These are phyloP conservation scores for Sebastes taczanowskii DNA, from an alignment of 2,797 vertebrate species.

Conservation along the genomic window DNA sequence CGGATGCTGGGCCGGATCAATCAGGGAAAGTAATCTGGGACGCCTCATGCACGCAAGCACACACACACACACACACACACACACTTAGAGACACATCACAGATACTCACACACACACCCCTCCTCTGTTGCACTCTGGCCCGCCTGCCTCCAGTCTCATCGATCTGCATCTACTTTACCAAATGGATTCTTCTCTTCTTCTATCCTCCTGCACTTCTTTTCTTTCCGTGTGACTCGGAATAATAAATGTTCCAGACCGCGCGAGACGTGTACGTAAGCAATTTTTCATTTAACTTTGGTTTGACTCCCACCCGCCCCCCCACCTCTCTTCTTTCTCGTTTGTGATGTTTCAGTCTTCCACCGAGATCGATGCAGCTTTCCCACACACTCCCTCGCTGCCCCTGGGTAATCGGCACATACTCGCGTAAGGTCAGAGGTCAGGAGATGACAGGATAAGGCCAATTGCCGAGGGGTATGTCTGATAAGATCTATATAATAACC, in stretches of 20 bases:
- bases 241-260: slow-evolving; percentile 77
- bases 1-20: slow-evolving; percentile 82
- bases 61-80: slow-evolving; percentile 39
- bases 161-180: slow-evolving; percentile 87
- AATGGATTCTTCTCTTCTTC: slow-evolving; percentile 82
- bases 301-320: slow-evolving; percentile 35
- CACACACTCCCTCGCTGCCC: slow-evolving; percentile 32
- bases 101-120: slow-evolving; percentile 28
- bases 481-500: slow-evolving; percentile 14
- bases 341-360: slow-evolving; percentile 50
- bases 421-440: slow-evolving; percentile 53
- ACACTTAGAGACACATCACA: slow-evolving; percentile 12
- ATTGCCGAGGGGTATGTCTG: slow-evolving; percentile 10
- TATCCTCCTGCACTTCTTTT: slow-evolving; percentile 65
- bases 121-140: slow-evolving; percentile 71
- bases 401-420: slow-evolving; percentile 50
- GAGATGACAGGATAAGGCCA: slow-evolving; percentile 40
- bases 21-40: slow-evolving; percentile 84
- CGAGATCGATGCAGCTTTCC: slow-evolving; percentile 58
- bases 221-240: slow-evolving; percentile 74
- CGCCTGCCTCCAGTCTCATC: slow-evolving; percentile 82
- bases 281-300: slow-evolving; percentile 84
- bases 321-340: slow-evolving; percentile 38
- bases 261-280: slow-evolving; percentile 76
- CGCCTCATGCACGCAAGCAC: slow-evolving; percentile 56